Conservation (phyloP, 2,797 vertebrate species). For the Anabacerthia variegaticeps region DNA sequence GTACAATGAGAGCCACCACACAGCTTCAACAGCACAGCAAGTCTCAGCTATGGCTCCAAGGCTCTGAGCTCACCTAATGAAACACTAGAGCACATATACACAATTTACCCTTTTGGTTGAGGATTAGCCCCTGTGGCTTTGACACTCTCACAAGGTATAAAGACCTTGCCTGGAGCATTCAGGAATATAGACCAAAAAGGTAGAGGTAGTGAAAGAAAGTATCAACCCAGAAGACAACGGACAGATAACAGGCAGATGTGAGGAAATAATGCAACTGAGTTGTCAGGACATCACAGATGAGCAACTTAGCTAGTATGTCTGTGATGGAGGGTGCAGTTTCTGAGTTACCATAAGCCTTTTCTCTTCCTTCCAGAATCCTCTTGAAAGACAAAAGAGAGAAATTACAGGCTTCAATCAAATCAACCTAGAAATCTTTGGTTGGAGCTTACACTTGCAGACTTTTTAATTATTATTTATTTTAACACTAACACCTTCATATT, state of each 20-base stretch:
- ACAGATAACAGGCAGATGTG: not conserved
- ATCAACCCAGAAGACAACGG: not conserved
- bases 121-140: not conserved
- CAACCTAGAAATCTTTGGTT: not conserved
- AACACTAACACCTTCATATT: not conserved
- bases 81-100: not conserved
- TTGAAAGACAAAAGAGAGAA: not conserved
- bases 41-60: not conserved
- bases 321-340: not conserved
- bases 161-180: not conserved
- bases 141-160: rapidly evolving
- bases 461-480: not conserved
- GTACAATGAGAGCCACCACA: not conserved
- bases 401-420: not conserved
- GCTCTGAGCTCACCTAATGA: not conserved
- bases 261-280: not conserved
- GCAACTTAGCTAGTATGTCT: not conserved
- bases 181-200: not conserved
- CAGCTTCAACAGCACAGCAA: not conserved
- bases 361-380: not conserved
- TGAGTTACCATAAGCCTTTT: not conserved
- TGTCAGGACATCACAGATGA: not conserved
- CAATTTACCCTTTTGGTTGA: not conserved
- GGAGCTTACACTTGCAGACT: not conserved
- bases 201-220: not conserved